Conservation (phyloP, 2,797 vertebrate species). For the Alcedo atthis region DNA sequence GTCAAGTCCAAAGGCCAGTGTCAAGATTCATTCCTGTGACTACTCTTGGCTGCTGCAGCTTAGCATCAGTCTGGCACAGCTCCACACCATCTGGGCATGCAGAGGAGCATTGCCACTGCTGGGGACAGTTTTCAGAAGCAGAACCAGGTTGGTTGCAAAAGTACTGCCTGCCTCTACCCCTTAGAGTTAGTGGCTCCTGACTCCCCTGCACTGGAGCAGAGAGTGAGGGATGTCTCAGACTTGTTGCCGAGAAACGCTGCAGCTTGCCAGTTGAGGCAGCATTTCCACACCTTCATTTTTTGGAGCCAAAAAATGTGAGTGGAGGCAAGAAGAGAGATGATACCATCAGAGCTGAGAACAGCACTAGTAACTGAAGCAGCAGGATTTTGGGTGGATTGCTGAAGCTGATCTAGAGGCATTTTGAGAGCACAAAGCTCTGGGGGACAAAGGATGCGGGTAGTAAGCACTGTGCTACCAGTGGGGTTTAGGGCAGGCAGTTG, state of each 20-base stretch:
- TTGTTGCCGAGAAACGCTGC: not conserved
- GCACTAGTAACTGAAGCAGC: not conserved
- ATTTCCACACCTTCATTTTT: not conserved
- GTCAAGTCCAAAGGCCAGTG: not conserved
- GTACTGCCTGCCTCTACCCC: not conserved
- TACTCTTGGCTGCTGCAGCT: not conserved
- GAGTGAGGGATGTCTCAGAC: not conserved
- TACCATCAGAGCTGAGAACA: not conserved
- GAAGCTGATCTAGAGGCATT: not conserved
- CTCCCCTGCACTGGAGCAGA: too few species aligned
- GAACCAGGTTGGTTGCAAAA: not conserved
- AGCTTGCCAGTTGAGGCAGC: too few species aligned
- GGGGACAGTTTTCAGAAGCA: not conserved
- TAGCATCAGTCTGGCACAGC: not conserved
- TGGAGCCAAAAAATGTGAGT: not conserved
- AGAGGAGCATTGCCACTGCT: not conserved
- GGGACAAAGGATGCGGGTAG: not conserved
- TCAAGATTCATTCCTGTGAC: not conserved
- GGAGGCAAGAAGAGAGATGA: not conserved
- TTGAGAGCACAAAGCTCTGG: fast-evolving
- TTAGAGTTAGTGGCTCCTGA: not conserved
- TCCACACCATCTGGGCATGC: not conserved
- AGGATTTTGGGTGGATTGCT: not conserved
- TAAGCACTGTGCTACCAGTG: not conserved
- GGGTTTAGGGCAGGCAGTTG: not conserved